Base-by-base conservation (phyloP, 2,797 vertebrate species). In the Tarsius wallacei region DNA sequence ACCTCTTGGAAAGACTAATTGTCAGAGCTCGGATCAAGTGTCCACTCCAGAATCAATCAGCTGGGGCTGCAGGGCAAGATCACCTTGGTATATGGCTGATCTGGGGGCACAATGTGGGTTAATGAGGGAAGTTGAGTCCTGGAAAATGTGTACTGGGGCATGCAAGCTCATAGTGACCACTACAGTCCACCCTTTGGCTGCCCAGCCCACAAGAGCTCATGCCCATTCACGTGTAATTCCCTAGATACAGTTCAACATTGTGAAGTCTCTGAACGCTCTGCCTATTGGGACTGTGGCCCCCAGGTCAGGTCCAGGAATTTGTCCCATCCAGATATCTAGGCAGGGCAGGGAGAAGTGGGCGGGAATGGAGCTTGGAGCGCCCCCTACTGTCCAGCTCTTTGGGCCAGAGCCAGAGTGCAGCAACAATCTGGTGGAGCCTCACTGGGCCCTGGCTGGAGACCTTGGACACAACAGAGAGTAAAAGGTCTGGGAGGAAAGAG, bases 31-130 rank as follows among this genome's bases (percentile, higher is more conserved):
- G 1, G 2, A 33, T 42, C 42, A 5, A 28, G 36, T 0, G 1
- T 13, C 47, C 57, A 1, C 36, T 10, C 1, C 77, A 36, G 55
- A 26, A 0, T 24, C 49, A 21, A 6, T 5, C 8, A 0, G 1
- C 28, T 1, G 13, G 77, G 22, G 49, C 22, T 88, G 55, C 24
- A 0, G 16, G 24, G 82, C 22, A 26, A 22, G 57, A 42, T 8
- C 24, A 1, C 3, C 0, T 3, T 26, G 51, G 47, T 7, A 10
- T 3, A 0, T 4, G 31, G 57, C 28, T 5, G 70, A 33, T 4
- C 17, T 17, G 5, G 4, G 22, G 0, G 2, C 1, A 1, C 15
- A 1, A 9, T 0, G 4, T 47, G 19, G 24, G 19, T 21, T 16
- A 17, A 59, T 7, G 33, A 59, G 4, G 49, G 68, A 16, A 21